Percentiles rank a stretch among this genome's conserved stretches.
These are phyloP conservation scores for Gracilinanus agilis DNA, from an alignment of 2,113 vertebrate genomes.

Conservation along the genomic window DNA sequence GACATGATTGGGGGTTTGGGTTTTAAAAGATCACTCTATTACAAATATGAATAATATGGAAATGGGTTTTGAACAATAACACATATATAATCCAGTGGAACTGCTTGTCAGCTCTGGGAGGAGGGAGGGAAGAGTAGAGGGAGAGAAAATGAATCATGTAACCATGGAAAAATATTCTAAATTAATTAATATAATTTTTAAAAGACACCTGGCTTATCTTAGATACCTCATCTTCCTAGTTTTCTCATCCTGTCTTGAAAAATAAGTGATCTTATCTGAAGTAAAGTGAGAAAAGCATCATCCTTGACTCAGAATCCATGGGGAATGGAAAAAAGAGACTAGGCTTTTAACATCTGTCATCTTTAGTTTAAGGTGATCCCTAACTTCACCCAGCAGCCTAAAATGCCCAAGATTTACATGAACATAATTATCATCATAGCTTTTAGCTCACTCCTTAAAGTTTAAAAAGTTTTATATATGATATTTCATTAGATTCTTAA, in stretches of 20 bases:
- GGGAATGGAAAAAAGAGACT: background rate
- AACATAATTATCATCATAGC: background rate
- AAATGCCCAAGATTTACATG: background rate
- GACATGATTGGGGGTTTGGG: no score
- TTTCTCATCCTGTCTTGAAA: background rate
- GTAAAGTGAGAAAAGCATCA: background rate
- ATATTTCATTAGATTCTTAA: background rate
- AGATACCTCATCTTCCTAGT: background rate
- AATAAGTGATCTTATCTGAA: background rate
- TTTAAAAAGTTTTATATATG: background rate
- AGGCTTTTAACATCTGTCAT: background rate
- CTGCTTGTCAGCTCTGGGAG: no score
- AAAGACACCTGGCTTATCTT: background rate
- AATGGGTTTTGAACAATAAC: no score
- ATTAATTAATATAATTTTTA: no score
- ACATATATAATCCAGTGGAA: no score
- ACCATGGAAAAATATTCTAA: no score
- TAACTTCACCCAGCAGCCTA: background rate
- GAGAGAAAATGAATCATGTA: no score
- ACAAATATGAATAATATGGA: no score
- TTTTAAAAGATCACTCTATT: no score
- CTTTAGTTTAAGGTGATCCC: background rate
- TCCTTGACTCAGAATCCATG: background rate
- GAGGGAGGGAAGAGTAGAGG: no score
- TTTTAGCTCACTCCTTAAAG: background rate